Evolutionary conservation across 2,888 invertebrate genomes (phyloP), one percentile per base, ranked within the genome.

Genomic region (Sclerodermus sp.): DNA sequence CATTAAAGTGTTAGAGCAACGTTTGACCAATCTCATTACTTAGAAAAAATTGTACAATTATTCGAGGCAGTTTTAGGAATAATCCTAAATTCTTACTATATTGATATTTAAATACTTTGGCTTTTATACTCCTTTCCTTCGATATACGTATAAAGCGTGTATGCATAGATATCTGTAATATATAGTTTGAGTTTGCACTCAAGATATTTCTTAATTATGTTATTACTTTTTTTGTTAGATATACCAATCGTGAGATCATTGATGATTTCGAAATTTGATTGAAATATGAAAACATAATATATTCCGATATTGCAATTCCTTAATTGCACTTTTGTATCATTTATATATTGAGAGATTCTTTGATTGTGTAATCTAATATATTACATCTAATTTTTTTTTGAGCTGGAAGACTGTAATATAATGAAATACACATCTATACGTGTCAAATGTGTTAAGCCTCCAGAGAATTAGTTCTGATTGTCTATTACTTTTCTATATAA

Each of bases 101-200:
- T 54, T 53, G 58, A 63, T 63, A 67, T 57, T 65, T 67, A 70
- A 23, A 68, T 61, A 69, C 70, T 71, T 71, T 71, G 70, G 70
- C 58, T 68, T 64, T 68, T 36, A 23, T n/a, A 23, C 23, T 23
- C 23, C 23, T 23, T 5, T 23, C 23, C 23, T 23, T 23, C 23
- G 8, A 23, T 23, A 23, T 23, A 23, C 8, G 23, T 23, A 23
- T 23, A 23, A 23, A 23, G 8, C 8, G 23, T n/a, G n/a, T n/a
- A n/a, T n/a, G n/a, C n/a, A n/a, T n/a, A n/a, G n/a, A n/a, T n/a
- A n/a, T n/a, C n/a, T n/a, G n/a, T n/a, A n/a, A n/a, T n/a, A n/a
- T n/a, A n/a, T n/a, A n/a, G n/a, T n/a, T n/a, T n/a, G n/a, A n/a
- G n/a, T n/a, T n/a, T n/a, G n/a, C n/a, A n/a, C n/a, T n/a, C n/a